A percentile compares a stretch with the other conserved stretches of the same genome.
phyloP scores from a whole-genome alignment of 2,113 vertebrate genomes.

The Cephalopterus ornatus region DNA sequence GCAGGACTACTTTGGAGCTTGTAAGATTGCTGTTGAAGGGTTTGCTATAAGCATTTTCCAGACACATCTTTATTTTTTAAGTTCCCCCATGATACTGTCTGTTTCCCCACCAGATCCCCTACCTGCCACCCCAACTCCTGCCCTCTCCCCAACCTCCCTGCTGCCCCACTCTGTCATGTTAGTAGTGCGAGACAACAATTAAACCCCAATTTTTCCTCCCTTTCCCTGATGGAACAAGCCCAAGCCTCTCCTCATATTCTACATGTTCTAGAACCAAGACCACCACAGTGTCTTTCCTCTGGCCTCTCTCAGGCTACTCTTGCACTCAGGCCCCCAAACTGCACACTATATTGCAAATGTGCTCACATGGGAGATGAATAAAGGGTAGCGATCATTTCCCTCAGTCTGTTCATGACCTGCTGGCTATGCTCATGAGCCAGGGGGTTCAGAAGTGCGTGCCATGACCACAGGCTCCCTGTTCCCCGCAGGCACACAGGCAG shows the following conservation, averaged over 20 bases:
- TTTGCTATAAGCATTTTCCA: background rate
- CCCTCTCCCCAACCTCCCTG: background rate
- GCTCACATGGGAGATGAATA: fast-evolving
- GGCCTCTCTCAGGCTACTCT: background rate
- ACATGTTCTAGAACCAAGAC: background rate
- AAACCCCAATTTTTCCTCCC: background rate
- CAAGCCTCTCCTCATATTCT: background rate
- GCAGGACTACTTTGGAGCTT: background rate
- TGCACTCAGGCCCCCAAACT: background rate
- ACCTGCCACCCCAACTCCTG: background rate
- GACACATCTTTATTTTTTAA: background rate
- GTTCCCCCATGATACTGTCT: background rate
- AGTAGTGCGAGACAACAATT: background rate
- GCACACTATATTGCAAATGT: background rate
- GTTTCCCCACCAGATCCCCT: background rate
- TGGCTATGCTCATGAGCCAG: fast-evolving
- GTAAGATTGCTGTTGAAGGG: background rate
- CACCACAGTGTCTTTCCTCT: background rate
- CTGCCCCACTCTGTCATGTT: fast-evolving
- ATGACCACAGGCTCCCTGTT: fast-evolving
- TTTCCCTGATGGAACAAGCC: background rate
- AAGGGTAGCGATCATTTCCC: background rate
- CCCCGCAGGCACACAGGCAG: fast-evolving
- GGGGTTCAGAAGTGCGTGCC: background rate
- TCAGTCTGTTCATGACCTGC: background rate